Conservation (phyloP, 2,888 invertebrate species). For the Cyclophora punctaria region DNA sequence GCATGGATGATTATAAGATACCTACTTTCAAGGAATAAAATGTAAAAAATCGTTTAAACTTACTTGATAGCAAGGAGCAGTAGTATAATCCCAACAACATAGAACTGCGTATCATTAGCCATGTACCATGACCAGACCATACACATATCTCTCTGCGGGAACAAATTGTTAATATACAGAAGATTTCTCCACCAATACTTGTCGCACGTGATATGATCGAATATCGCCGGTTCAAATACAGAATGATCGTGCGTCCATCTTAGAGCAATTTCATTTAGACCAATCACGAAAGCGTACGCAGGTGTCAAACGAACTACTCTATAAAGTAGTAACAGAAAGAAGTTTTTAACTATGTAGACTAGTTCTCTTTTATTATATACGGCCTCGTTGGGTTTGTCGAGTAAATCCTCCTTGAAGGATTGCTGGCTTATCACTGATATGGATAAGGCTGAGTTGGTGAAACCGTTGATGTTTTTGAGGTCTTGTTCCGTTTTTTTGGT, state of each 20-base stretch:
- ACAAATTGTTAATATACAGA: slow-evolving; percentile 88
- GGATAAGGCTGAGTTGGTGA: slow-evolving; percentile 56
- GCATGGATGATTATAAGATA: too few relatives aligned
- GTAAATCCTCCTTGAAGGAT: slow-evolving; percentile 60
- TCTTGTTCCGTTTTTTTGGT: slow-evolving; percentile 36
- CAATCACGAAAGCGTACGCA: slow-evolving; percentile 86
- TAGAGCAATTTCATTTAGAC: slow-evolving; percentile 81
- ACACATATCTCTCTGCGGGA: slow-evolving; percentile 83
- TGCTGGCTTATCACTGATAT: slow-evolving; percentile 64
- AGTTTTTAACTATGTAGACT: slow-evolving; percentile 57
- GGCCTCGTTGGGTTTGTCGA: slow-evolving; percentile 48
- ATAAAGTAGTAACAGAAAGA: slow-evolving; percentile 64
- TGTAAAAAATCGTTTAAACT: slow-evolving; percentile 29
- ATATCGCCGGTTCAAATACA: slow-evolving; percentile 82
- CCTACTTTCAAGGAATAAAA: background rate
- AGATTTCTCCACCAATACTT: slow-evolving; percentile 89
- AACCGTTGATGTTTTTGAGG: slow-evolving; percentile 65
- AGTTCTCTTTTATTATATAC: slow-evolving; percentile 51
- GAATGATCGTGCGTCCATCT: slow-evolving; percentile 82
- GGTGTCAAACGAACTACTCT: slow-evolving; percentile 85
- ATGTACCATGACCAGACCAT: slow-evolving; percentile 91
- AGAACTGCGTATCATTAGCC: slow-evolving; percentile 87
- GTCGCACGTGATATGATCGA: slow-evolving; percentile 83
- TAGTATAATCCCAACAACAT: slow-evolving; percentile 79
- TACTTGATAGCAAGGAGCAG: slow-evolving; percentile 81